phyloP scores from a whole-genome alignment of 1,140 invertebrate species.

The Acromyrmex heyeri region DNA sequence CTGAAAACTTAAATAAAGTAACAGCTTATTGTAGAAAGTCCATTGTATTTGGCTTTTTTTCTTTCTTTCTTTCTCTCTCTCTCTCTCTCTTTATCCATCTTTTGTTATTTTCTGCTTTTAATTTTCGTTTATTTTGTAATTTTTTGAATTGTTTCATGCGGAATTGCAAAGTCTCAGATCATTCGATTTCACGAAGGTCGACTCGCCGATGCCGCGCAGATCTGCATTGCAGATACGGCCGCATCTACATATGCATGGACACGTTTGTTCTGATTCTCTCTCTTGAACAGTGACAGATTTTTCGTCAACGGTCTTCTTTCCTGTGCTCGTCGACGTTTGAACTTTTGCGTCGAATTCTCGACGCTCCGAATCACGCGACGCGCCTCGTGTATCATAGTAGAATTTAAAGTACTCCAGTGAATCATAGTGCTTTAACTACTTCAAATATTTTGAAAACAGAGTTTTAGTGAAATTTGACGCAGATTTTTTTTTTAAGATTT shows the following conservation, averaged over 20 bases:
- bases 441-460: neutral
- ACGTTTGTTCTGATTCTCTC: slow-evolving; percentile 70
- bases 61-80: neutral
- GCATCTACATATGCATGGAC: slow-evolving; percentile 75
- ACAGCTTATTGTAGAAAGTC: no score
- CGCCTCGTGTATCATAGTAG: neutral
- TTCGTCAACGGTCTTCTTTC: slow-evolving; percentile 28
- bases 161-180: slow-evolving; percentile 38
- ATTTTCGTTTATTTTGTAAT: slow-evolving; percentile 22
- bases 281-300: slow-evolving; percentile 57
- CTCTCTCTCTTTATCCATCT: neutral
- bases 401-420: neutral
- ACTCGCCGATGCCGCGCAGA: slow-evolving; percentile 61
- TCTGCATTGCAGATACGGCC: slow-evolving; percentile 74
- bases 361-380: neutral
- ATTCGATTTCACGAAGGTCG: slow-evolving; percentile 19
- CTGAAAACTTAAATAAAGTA: no score
- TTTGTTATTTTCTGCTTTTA: neutral
- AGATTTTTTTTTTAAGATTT: neutral
- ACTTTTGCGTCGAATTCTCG: slow-evolving; percentile 32
- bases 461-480: neutral
- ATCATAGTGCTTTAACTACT: neutral
- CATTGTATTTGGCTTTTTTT: neutral
- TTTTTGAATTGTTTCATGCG: slow-evolving; percentile 26
- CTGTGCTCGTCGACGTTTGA: neutral